Percentiles rank a stretch among this genome's conserved stretches.
phyloP scores from a whole-genome alignment of 2,113 vertebrate genomes.

The Epinephelus moara region DNA sequence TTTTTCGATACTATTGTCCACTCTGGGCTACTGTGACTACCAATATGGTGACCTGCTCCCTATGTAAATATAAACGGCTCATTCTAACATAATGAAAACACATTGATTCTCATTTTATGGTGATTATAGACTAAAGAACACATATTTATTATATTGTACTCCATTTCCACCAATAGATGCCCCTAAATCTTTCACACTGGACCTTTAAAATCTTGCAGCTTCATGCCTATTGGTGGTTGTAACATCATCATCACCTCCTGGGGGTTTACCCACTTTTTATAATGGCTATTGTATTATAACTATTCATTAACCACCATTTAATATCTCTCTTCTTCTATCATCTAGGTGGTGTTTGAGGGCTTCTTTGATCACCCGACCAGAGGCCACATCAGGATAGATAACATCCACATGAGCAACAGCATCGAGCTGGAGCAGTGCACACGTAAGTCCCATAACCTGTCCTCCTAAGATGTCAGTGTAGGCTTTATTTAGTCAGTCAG shows the following conservation, averaged over 20 bases:
- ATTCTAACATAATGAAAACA: too few relatives aligned
- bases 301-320: neutral
- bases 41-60: too few relatives aligned
- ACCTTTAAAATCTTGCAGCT: neutral
- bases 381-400: constrained; percentile 94
- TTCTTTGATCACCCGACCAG: constrained; percentile 89
- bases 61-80: too few relatives aligned
- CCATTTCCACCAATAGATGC: too few relatives aligned
- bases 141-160: too few relatives aligned
- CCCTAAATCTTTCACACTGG: too few relatives aligned
- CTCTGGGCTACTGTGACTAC: too few relatives aligned
- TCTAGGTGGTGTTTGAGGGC: constrained; percentile 95
- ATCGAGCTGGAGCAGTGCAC: constrained; percentile 93
- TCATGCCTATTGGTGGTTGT: neutral
- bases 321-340: constrained; percentile 40
- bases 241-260: neutral
- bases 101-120: too few relatives aligned
- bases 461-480: neutral
- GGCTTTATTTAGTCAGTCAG: neutral
- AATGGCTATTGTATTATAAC: neutral
- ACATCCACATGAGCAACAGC: constrained; percentile 92
- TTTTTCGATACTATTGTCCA: too few relatives aligned
- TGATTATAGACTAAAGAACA: too few relatives aligned
- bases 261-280: neutral
- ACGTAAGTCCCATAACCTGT: constrained; percentile 86